Conservation (phyloP, 64 coral and sea anemone species). For the Porites australiensis region DNA sequence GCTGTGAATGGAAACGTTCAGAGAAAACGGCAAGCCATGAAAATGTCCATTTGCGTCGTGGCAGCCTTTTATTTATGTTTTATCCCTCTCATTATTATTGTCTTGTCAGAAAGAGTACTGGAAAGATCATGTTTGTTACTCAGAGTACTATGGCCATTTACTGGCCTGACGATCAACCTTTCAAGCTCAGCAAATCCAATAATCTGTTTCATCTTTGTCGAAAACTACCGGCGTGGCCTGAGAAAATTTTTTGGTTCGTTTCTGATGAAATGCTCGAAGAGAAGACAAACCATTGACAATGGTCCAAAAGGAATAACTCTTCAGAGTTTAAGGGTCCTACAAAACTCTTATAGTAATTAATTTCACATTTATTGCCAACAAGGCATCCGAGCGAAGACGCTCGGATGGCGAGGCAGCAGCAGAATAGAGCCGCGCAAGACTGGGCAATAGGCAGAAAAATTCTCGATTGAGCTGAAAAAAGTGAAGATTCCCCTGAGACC, state of each 20-base stretch:
- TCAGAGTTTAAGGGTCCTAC: neutral
- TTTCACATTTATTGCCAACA: too few relatives aligned
- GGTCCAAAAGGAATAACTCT: neutral
- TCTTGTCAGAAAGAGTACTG: too few relatives aligned
- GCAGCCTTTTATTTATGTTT: neutral
- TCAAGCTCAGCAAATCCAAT: neutral
- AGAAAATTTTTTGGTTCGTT: neutral
- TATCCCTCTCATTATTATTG: neutral
- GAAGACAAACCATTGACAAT: neutral
- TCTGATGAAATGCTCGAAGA: neutral
- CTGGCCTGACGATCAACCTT: neutral
- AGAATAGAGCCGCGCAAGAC: too few relatives aligned
- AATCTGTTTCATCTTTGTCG: neutral
- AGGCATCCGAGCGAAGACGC: too few relatives aligned
- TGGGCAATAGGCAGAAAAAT: too few relatives aligned
- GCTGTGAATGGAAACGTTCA: neutral
- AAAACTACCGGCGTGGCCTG: neutral
- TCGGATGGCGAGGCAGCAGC: too few relatives aligned
- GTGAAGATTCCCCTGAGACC: too few relatives aligned
- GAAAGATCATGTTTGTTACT: neutral
- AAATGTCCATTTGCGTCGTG: neutral
- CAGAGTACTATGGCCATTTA: neutral
- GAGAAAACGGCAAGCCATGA: neutral
- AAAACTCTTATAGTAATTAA: too few relatives aligned
- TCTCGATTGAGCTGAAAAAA: too few relatives aligned